A percentile compares a stretch with the other conserved stretches of the same genome.
Conservation (phyloP, 2,797 vertebrate species). For the Peromyscus aztecus region DNA sequence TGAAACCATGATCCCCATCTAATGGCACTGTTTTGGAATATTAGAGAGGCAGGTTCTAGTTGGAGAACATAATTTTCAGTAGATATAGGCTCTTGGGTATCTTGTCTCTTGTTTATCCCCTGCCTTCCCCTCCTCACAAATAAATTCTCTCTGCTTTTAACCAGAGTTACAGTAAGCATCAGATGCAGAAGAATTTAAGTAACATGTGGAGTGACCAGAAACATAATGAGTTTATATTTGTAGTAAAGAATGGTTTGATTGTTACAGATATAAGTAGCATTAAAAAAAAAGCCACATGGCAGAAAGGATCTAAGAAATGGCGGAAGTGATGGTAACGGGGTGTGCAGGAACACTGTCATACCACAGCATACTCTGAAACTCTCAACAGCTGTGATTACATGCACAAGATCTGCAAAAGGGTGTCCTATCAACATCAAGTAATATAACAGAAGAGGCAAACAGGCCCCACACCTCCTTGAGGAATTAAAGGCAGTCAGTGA, state of each 20-base stretch:
- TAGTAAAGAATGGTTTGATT: not conserved
- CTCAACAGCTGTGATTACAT: not conserved
- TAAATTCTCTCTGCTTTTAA: not conserved
- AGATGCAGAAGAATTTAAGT: not conserved
- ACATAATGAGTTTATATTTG: not conserved
- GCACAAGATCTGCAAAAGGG: not conserved
- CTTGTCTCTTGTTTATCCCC: too few species aligned
- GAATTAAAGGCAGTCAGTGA: not conserved
- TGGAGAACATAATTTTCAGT: not conserved
- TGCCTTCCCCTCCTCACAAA: too few species aligned
- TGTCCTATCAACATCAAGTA: not conserved
- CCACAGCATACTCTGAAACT: not conserved
- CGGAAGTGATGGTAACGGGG: not conserved
- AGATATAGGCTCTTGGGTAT: too few species aligned
- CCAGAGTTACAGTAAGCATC: not conserved
- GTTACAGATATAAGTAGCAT: not conserved
- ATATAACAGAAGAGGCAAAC: not conserved
- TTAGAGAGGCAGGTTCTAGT: not conserved
- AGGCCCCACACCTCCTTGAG: not conserved
- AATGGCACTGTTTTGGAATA: not conserved
- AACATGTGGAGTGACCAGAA: not conserved
- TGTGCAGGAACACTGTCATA: too few species aligned
- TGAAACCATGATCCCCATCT: too few species aligned
- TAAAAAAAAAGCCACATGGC: not conserved
- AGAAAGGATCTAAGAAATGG: not conserved